Base-by-base conservation (phyloP, 2,888 invertebrate genomes). In the Nowickia ferox region DNA sequence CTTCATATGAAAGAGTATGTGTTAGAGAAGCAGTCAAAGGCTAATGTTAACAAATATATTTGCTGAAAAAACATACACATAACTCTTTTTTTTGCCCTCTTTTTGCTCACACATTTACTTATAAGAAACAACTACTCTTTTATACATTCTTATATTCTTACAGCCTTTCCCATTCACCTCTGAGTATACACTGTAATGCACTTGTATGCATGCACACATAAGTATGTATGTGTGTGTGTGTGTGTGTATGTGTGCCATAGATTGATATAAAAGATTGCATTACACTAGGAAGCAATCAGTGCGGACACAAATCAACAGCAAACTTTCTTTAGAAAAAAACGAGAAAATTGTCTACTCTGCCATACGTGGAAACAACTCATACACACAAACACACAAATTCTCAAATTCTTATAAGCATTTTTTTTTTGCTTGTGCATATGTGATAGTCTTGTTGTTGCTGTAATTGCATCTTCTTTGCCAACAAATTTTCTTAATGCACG, bases 261-360 rank as follows among this genome's bases (percentile, higher is more conserved):
- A 83, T 86, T 83, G 83, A 78, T 86, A 86, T 83, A 86, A 86
- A 72, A 86, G 83, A 86, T 79, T 72, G 81, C 83, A 87, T 85
- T 87, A 87, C 88, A 89, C 87, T 88, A 90, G 90, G 90, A 90
- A 90, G 91, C 91, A 90, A 90, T 90, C 90, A 91, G 91, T 90
- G 91, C 89, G 90, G 91, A 90, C 90, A 90, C 86, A 86, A 84
- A 86, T 86, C 86, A 86, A 84, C 86, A 77, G 84, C 74, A 84
- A 86, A 84, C 77, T 84, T 81, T 82, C 19, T 72, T 69, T 40
- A 10, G 53, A 59, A 61, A 72, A 68, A 30, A 30, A 30, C 75
- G 30, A 42, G 17, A 76, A 63, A 59, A 69, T 48, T 17, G 17
- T 48, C 59, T 30, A 59, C 22, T 51, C 42, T 22, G 22, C 68